Evolutionary conservation across 2,888 invertebrate species (phyloP), one percentile per base, ranked within the genome.

Genomic region (Spialia ferax): DNA sequence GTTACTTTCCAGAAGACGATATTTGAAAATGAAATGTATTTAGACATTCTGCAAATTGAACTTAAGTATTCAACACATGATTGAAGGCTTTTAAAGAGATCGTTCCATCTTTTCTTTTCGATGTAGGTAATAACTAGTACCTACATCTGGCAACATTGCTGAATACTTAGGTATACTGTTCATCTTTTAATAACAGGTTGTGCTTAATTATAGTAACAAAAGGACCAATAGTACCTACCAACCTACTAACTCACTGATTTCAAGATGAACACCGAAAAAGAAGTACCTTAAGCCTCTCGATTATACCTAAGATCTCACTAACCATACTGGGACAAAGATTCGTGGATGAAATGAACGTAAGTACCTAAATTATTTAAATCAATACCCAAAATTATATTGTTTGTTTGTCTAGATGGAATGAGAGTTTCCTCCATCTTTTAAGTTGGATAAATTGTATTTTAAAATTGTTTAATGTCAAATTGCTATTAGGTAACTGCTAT

Each of bases 1-100:
- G 67, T 67, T 67, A 67, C 66, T 59, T 42, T 23, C 5, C 2
- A 15, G 29, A 35, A 35, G 15, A 45, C n/a, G 26, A 22, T 48
- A 22, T n/a, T 42, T 8, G 23, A 7, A 61, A 32, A 61, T 61
- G 29, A 29, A 48, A 29, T 45, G 26, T 45, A 20, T 55, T 54
- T 23, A 55, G 23, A 52, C 52, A 23, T 52, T 52, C 52, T 52
- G 20, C 3, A 23, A n/a, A 23, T 23, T 13, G n/a, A n/a, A n/a
- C n/a, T 52, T 11, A 18, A 45, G 18, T 48, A 20, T 10, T 48
- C 20, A 20, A 10, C 8, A 20, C 48, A 11, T 20, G 48, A 48
- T 20, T 20, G 20, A 48, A 15, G 10, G 42, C 15, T 11, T 48
- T 48, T 20, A 20, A 5, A 48, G 18, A 18, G n/a, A n/a, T n/a